Conservation (phyloP, 2,888 invertebrate genomes). For the Tenthredo notha region DNA sequence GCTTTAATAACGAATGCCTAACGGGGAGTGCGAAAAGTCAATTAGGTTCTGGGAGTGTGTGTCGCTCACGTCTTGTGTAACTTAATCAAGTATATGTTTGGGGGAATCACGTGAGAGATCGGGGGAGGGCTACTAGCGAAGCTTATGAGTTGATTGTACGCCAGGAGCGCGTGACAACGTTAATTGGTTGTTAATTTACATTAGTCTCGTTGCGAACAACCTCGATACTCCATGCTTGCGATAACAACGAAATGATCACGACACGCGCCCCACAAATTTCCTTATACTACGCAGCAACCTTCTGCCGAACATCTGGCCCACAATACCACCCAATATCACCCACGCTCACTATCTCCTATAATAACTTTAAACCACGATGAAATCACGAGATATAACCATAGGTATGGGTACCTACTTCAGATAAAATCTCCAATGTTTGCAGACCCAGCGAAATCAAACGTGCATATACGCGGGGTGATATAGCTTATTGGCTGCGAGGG, state of each 20-base stretch:
- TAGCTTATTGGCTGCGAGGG: background rate
- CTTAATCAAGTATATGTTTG: constrained; percentile 43
- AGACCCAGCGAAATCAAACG: background rate
- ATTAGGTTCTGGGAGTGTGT: constrained; percentile 31
- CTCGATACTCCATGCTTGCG: constrained; percentile 7
- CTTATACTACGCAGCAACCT: constrained; percentile 19
- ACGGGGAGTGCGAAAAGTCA: constrained; percentile 41
- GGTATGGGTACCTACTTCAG: background rate
- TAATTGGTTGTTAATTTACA: constrained; percentile 50
- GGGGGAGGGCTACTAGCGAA: constrained; percentile 10
- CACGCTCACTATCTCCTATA: background rate
- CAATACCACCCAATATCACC: background rate
- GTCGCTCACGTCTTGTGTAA: constrained; percentile 40
- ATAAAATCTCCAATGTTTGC: constrained; percentile 5
- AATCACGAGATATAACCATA: background rate
- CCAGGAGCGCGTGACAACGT: constrained; percentile 38
- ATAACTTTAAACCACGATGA: background rate
- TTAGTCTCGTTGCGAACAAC: constrained; percentile 36
- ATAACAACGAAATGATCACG: constrained; percentile 42
- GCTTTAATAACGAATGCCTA: background rate
- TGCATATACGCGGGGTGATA: background rate
- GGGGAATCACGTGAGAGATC: constrained; percentile 38
- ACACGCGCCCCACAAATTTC: constrained; percentile 35
- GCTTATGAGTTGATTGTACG: constrained; percentile 17
- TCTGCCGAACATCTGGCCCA: constrained; percentile 39